Base-by-base conservation (phyloP, 2,888 invertebrate species). In the Campoplex nolae region DNA sequence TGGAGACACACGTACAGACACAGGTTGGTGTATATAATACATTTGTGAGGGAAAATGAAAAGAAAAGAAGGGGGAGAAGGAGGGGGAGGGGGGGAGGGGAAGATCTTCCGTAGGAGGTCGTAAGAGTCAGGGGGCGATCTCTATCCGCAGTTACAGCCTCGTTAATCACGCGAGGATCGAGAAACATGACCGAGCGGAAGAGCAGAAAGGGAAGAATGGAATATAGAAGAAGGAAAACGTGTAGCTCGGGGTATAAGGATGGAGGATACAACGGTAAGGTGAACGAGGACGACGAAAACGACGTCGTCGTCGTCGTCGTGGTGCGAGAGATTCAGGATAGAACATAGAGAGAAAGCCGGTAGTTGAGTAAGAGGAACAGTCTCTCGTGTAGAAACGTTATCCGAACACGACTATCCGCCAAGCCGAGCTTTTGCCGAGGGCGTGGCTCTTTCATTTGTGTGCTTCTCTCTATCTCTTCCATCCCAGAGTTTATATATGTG, bases 181-280 rank as follows among this genome's bases (percentile, higher is more conserved):
- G 85, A 86, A 89, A 89, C 88, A 89, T 86, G 89, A 89, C 84
- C 85, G 86, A 76, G 88, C 88, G 90, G 88, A 89, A 90, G 83
- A 88, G 23, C 23, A 23, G 88, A 85, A 84, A 89, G 89, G 62
- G 68, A 62, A 54, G n/a, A 81, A 56, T 18, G 74, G 70, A 48
- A 79, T 67, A 51, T 28, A 71, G 73, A 67, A 78, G 67, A 83
- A 58, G 76, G 62, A 28, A 73, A 79, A 75, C 62, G 80, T 65
- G 65, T 76, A 68, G 56, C 51, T 58, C 28, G 62, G 38, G 73
- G 74, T 32, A 76, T 79, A 58, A 80, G 83, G 42, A 76, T 83
- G 65, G 79, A 73, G 48, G 74, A 81, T 51, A 71, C 67, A 28
- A 56, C 23, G 85, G 42, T 35, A 54, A 71, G 58, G 79, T 23